Conservation (phyloP, 2,797 vertebrate genomes). For the Danionella dracula region DNA sequence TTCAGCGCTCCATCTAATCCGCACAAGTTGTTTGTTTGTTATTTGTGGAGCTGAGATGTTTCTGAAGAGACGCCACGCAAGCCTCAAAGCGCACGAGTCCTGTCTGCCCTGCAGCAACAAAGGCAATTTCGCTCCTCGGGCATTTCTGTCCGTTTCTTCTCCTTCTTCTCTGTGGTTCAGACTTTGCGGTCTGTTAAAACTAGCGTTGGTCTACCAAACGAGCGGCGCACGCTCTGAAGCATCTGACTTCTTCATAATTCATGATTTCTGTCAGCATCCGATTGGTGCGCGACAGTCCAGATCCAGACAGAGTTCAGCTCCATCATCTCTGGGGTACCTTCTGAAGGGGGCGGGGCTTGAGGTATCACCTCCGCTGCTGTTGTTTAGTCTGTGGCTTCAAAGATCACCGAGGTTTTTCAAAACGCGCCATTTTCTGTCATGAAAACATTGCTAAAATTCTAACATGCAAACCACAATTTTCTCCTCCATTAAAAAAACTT, state of each 20-base stretch:
- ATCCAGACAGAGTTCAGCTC: neutral
- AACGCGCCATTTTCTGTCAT: too few relatives aligned
- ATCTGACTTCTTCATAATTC: constrained; percentile 3
- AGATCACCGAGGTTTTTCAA: too few relatives aligned
- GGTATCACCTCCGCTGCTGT: neutral
- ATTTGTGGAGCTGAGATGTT: neutral
- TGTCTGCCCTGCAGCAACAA: constrained; percentile 16
- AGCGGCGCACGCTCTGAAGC: neutral
- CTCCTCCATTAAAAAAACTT: too few relatives aligned
- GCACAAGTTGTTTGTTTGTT: neutral
- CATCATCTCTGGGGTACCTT: constrained; percentile 1
- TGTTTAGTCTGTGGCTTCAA: neutral
- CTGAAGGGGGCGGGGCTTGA: constrained; percentile 17
- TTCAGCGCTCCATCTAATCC: neutral
- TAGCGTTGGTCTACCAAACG: neutral
- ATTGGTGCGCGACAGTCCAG: constrained; percentile 1
- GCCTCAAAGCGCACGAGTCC: constrained; percentile 1
- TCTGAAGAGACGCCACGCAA: neutral
- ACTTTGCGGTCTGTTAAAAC: neutral
- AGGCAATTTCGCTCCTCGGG: constrained; percentile 4
- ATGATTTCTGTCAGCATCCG: neutral
- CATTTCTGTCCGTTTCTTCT: neutral
- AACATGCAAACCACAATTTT: too few relatives aligned
- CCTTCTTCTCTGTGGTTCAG: too few relatives aligned
- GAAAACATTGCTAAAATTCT: too few relatives aligned